phyloP scores from a whole-genome alignment of 2,888 invertebrate species.

The Leucania comma region DNA sequence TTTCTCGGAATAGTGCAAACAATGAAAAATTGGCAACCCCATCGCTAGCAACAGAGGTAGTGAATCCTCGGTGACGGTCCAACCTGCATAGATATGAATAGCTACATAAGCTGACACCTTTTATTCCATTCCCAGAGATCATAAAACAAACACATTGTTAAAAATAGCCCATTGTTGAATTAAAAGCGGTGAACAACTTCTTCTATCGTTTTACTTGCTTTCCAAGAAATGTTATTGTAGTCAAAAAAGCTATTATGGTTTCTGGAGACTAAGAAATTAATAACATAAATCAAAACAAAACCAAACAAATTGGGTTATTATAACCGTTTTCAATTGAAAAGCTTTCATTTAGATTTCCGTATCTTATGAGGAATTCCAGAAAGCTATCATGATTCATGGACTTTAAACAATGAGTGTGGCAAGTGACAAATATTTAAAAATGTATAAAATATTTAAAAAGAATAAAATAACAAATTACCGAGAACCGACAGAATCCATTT shows the following conservation, averaged over 20 bases:
- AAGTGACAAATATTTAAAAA: no score
- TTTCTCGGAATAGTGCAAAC: constrained; percentile 24
- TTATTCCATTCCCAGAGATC: constrained; percentile 47
- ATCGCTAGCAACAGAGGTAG: constrained; percentile 11
- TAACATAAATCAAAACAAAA: constrained; percentile 36
- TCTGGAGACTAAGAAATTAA: constrained; percentile 30
- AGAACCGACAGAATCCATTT: constrained; percentile 30
- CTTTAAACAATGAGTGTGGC: constrained; percentile 19
- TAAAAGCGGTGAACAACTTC: constrained; percentile 38
- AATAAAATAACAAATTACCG: no score
- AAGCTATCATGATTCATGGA: constrained; percentile 47
- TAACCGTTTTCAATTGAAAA: constrained; percentile 29
- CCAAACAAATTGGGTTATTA: constrained; percentile 25
- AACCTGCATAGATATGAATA: constrained; percentile 46
- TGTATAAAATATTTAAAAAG: no score
- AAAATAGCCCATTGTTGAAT: constrained; percentile 52
- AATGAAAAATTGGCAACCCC: constrained; percentile 23
- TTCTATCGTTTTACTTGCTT: constrained; percentile 34
- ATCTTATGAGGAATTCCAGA: constrained; percentile 40
- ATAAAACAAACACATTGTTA: constrained; percentile 55
- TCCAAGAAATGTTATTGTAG: constrained; percentile 16
- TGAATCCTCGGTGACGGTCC: constrained; percentile 22
- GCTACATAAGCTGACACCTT: constrained; percentile 48
- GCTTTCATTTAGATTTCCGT: constrained; percentile 16
- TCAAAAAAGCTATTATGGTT: constrained; percentile 20